Conservation (phyloP, 2,113 vertebrate genomes). For the Plecotus auritus region DNA sequence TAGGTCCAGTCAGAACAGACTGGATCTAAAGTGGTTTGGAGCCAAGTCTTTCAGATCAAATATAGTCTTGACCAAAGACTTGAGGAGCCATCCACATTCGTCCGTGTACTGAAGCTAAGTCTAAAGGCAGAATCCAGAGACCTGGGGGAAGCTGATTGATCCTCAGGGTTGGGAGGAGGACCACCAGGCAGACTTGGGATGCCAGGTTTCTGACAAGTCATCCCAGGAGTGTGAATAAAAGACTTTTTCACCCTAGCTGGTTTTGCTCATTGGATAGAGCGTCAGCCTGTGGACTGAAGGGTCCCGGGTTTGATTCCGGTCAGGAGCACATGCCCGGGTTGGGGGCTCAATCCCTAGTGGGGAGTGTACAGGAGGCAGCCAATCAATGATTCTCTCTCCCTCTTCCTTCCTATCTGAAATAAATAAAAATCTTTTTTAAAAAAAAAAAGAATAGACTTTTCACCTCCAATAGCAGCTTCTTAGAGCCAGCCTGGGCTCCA, state of each 20-base stretch:
- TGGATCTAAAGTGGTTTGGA: neutral
- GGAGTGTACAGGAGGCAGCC: too few relatives aligned
- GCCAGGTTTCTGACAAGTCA: neutral
- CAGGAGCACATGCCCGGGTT: too few relatives aligned
- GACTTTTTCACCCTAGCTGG: too few relatives aligned
- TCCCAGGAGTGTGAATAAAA: neutral
- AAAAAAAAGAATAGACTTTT: neutral
- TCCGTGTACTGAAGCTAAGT: neutral
- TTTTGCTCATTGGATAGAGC: too few relatives aligned
- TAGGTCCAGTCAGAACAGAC: neutral
- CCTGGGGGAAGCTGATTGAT: neutral
- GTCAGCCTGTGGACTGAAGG: too few relatives aligned
- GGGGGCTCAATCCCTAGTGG: too few relatives aligned
- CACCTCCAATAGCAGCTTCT: neutral
- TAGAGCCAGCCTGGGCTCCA: neutral
- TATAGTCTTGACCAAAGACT: neutral
- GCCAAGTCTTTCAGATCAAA: neutral
- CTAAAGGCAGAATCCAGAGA: neutral
- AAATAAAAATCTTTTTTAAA: too few relatives aligned
- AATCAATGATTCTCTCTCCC: too few relatives aligned
- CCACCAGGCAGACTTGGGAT: neutral
- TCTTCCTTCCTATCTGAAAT: too few relatives aligned
- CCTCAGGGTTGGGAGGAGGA: fast-evolving
- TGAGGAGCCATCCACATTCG: neutral
- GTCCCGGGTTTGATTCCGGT: too few relatives aligned